Evolutionary conservation across 2,888 invertebrate genomes (phyloP).

Genomic region (Drosophila trichaetosa): DNA sequence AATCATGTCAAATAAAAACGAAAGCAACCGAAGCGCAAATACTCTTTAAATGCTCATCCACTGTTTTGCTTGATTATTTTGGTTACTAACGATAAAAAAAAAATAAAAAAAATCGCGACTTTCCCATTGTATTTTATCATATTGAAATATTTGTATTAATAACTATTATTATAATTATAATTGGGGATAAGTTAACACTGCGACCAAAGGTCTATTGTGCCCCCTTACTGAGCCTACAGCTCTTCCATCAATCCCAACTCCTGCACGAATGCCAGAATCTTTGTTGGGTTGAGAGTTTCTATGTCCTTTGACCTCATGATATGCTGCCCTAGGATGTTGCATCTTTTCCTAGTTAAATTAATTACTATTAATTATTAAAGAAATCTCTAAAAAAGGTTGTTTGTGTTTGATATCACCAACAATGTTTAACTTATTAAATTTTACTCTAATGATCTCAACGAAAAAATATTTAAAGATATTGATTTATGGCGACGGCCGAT

Average conservation of each 20-base stretch:
- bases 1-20: constrained; percentile 26
- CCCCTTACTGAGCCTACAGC: no score
- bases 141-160: not conserved
- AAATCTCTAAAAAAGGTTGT: not conserved
- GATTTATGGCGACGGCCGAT: not conserved
- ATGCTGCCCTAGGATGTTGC: no score
- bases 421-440: not conserved
- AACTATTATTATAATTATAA: no score
- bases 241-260: no score
- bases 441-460: not conserved
- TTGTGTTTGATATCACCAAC: not conserved
- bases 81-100: not conserved
- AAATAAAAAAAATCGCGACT: not conserved
- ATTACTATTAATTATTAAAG: not conserved
- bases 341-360: no score
- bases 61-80: not conserved
- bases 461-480: not conserved
- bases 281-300: no score
- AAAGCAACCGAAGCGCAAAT: constrained; percentile 29
- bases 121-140: not conserved
- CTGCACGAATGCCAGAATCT: no score
- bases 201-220: no score
- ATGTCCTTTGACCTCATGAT: no score
- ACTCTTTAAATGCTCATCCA: constrained; percentile 21
- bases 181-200: no score